Percentiles rank a stretch among this genome's conserved stretches.
These are phyloP conservation scores for Chaitophorus viminalis DNA, from an alignment of 2,888 invertebrate species.

Conservation along the genomic window DNA sequence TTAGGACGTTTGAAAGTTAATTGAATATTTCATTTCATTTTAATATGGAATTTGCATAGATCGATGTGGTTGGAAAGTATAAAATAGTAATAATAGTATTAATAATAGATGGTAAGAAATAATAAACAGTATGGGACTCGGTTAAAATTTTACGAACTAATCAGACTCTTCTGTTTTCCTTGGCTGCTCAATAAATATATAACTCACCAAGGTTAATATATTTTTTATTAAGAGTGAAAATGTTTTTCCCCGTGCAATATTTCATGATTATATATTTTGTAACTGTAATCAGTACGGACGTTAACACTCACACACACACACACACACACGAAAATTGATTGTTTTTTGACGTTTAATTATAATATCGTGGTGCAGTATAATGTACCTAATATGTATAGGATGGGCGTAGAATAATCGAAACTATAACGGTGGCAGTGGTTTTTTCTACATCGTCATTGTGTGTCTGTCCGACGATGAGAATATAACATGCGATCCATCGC, in stretches of 20 bases:
- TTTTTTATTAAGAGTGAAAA: not conserved
- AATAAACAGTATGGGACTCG: not conserved
- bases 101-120: not conserved
- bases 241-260: not conserved
- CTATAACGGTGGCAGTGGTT: not conserved
- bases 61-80: not conserved
- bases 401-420: conserved; percentile 16
- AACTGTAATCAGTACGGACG: not conserved
- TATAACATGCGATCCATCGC: not conserved
- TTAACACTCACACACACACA: conserved; percentile 1
- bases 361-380: not conserved
- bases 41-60: not conserved
- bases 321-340: not conserved
- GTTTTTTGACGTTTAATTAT: conserved; percentile 31
- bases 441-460: conserved; percentile 23
- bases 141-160: conserved; percentile 20
- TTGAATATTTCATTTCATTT: not conserved
- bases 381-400: not conserved
- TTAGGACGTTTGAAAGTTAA: not conserved
- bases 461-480: not conserved
- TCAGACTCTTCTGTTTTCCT: not conserved
- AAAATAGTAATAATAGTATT: too few relatives aligned
- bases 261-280: not conserved
- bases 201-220: too few relatives aligned
- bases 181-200: not conserved